Base-by-base conservation (phyloP, 1,140 invertebrate species). In the Anagrus nilaparvatae region DNA sequence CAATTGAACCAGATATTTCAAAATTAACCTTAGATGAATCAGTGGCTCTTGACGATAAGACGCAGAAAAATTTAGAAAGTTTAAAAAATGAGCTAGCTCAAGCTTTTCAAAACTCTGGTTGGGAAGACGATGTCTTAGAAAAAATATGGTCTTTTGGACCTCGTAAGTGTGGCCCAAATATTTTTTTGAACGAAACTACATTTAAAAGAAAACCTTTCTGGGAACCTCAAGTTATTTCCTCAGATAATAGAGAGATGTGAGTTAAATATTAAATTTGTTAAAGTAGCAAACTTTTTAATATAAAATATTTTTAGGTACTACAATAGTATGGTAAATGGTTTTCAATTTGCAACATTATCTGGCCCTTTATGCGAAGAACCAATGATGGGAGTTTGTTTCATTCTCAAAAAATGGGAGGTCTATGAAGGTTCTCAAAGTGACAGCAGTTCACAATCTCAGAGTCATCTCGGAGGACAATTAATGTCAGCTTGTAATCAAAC, bases 301-400 rank as follows among this genome's bases (percentile, higher is more conserved):
- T 36, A 38, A 41, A 39, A 32, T 19, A 39, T 40, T 47, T 48
- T 37, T 40, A 65, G 63, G 55, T 87, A 77, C 56, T 82, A 83
- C 53, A 81, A 74, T 58, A 87, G 81, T 64, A 80, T 97, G 58
- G 73, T 97, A 2, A 93, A 86, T 71, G 94, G 95, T 3, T 99
- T 97, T 65, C 89, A 97, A 74, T 61, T 97, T 55, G 90, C 90
- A 0, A 84, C 87, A 2, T 63, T 84, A 12, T 78, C 86, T 32
- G 94, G 95, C 4, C 90, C 92, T 4, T 59, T 97, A 14, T 97
- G 94, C 69, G 90, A 97, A 60, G 94, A 97, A 57, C 89, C 92
- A 13, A 87, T 97, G 84, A 86, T 84, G 72, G 93, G 93, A 2
- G 87, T 97, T 1, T 87, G 81, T 41, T 95, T 96, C 65, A 71